Evolutionary conservation across 2,888 invertebrate species (phyloP), one percentile per base, ranked within the genome.

Genomic region (Caradrina kadenii): DNA sequence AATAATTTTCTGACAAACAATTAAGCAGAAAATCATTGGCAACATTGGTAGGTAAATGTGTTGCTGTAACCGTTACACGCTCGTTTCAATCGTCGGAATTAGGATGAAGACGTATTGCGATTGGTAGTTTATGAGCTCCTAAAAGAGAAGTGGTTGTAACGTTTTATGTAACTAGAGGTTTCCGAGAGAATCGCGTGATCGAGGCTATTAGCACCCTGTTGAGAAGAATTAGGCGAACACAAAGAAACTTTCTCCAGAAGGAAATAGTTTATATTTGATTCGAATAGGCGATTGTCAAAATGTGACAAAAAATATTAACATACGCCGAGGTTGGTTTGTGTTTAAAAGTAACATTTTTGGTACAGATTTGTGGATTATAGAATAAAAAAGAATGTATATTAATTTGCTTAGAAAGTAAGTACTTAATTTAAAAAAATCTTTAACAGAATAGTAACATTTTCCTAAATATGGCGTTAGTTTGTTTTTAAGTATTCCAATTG

Each of bases 1-100:
- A 54, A 71, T 75, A 50, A 78, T 55, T 67, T 69, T 74, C 60
- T 62, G 55, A 55, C 58, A 69, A 71, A 65, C 74, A 76, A 76
- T 82, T 65, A 76, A 42, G 21, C 17, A 22, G 49, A n/a, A 58
- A 63, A 73, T 69, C 45, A 67, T 73, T 67, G 26, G n/a, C 22
- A 56, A 48, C 59, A 26, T 76, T 50, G 21, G 49, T 45, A 45
- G 39, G 22, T 65, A 52, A 60, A 60, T 74, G 42, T 65, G 66
- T 60, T 63, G 31, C 35, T 63, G 54, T 53, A 60, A 59, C 45
- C 10, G 42, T 55, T 42, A 54, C 39, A 64, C 17, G 59, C 17
- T 60, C 52, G 21, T 63, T 73, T 58, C 17, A 50, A 39, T 53
- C 59, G 48, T 13, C 21, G 35, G 17, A 66, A 73, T 56, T 54